Base-by-base conservation (phyloP, 2,888 invertebrate genomes). In the Cryptus viduatorius region DNA sequence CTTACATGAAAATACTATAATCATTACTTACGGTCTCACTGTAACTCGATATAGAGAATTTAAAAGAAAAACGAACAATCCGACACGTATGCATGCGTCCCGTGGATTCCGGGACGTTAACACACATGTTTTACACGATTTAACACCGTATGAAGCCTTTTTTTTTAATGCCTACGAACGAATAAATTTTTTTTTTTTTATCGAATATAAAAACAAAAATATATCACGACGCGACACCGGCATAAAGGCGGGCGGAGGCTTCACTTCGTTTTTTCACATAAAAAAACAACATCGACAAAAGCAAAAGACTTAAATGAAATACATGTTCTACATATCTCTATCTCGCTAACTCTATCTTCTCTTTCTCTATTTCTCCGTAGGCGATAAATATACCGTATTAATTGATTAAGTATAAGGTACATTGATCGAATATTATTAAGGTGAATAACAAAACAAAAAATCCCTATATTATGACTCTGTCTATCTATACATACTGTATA, bases 401-500 rank as follows among this genome's bases (percentile, higher is more conserved):
- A 90, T 91, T 88, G 88, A 90, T 89, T 91, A 92, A 90, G 88
- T 87, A 88, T 92, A 92, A 89, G 89, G 12, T 90, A 90, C 89
- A 90, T 89, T 89, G 91, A 88, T 90, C 88, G 87, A 88, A 85
- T 90, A 82, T 82, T 82, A 79, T 73, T 68, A 79, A 79, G 73
- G 53, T 67, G 59, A 77, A 72, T 82, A 79, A 71, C 67, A 79
- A 37, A 80, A 77, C 50, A 89, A 88, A 89, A 89, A 90, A 92
- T 89, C 75, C 71, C 50, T 91, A 92, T 91, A 93, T 89, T 91
- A 91, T 87, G 90, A 90, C 91, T 90, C 90, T 91, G 90, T 92
- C 91, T 93, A 92, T 90, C 90, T 93, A 93, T 93, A 93, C 90
- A 93, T 93, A 93, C 86, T 93, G 93, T 93, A 93, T 92, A 93